Evolutionary conservation across 1,140 invertebrate genomes (phyloP).

Genomic region (Orius laevigatus): DNA sequence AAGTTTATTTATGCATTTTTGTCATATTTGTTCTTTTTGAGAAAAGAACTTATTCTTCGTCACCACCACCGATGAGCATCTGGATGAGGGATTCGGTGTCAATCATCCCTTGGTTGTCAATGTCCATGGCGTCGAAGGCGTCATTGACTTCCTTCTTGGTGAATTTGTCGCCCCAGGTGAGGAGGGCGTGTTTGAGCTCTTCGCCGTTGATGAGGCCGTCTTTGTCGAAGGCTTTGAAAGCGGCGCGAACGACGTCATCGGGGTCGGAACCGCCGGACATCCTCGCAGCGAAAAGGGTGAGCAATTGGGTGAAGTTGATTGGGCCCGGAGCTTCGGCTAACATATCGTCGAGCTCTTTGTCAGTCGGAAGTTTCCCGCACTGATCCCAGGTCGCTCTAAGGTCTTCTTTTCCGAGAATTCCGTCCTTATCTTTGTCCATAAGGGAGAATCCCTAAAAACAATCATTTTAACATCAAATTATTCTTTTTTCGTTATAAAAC

Average conservation of each 20-base stretch:
- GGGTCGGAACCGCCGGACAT: conserved; percentile 72
- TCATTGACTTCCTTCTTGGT: conserved; percentile 80
- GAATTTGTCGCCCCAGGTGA: conserved; percentile 96
- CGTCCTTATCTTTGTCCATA: conserved; percentile 97
- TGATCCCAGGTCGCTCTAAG: conserved; percentile 89
- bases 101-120: conserved; percentile 83
- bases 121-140: conserved; percentile 87
- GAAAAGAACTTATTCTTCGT: conserved; percentile 19
- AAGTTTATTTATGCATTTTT: not conserved
- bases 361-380: conserved; percentile 73
- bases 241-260: conserved; percentile 83
- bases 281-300: conserved; percentile 79
- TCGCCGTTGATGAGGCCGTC: conserved; percentile 76
- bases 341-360: conserved; percentile 86
- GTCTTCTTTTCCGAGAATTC: conserved; percentile 91
- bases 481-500: conserved; percentile 4
- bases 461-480: not conserved
- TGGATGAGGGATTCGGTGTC: conserved; percentile 62
- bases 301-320: conserved; percentile 88
- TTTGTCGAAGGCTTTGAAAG: conserved; percentile 90
- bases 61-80: conserved; percentile 21
- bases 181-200: conserved; percentile 77
- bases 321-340: conserved; percentile 75
- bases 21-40: not conserved
- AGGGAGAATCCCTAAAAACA: conserved; percentile 74